phyloP scores from a whole-genome alignment of 2,113 vertebrate genomes.

The Alligator mississippiensis region DNA sequence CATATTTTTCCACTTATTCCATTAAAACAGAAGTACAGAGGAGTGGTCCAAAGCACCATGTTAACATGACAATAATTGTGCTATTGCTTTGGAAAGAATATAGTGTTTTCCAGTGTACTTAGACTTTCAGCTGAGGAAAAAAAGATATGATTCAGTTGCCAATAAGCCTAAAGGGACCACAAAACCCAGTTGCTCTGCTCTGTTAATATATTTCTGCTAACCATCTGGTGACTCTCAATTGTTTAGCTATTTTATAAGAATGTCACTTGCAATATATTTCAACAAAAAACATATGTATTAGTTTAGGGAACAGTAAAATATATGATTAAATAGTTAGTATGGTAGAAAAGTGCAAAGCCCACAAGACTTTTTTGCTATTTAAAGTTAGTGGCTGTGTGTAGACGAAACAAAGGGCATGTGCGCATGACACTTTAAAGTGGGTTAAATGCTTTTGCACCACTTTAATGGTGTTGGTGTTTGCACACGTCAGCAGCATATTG shows the following conservation, averaged over 20 bases:
- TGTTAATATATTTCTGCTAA: constrained; percentile 39
- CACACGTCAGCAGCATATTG: too few relatives aligned
- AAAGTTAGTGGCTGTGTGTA: neutral
- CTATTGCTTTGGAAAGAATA: neutral
- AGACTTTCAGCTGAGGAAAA: neutral
- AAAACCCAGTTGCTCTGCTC: neutral
- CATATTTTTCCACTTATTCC: constrained; percentile 24
- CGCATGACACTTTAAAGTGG: too few relatives aligned
- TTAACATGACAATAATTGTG: neutral
- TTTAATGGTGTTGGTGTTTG: too few relatives aligned
- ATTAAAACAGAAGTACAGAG: constrained; percentile 12
- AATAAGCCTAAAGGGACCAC: neutral
- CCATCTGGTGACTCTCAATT: constrained; percentile 21
- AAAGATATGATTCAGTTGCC: constrained; percentile 17
- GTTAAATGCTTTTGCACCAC: too few relatives aligned
- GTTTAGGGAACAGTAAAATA: constrained; percentile 1
- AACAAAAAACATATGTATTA: constrained; percentile 34
- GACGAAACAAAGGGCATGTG: too few relatives aligned
- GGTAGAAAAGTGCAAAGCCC: constrained; percentile 2
- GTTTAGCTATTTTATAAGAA: constrained; percentile 33
- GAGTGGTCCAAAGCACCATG: neutral
- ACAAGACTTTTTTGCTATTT: neutral
- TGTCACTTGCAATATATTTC: constrained; percentile 28
- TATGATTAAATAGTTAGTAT: neutral
- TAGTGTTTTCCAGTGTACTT: neutral